Evolutionary conservation across 2,113 vertebrate genomes (phyloP).

Genomic region (Tachysurus fulvidraco): DNA sequence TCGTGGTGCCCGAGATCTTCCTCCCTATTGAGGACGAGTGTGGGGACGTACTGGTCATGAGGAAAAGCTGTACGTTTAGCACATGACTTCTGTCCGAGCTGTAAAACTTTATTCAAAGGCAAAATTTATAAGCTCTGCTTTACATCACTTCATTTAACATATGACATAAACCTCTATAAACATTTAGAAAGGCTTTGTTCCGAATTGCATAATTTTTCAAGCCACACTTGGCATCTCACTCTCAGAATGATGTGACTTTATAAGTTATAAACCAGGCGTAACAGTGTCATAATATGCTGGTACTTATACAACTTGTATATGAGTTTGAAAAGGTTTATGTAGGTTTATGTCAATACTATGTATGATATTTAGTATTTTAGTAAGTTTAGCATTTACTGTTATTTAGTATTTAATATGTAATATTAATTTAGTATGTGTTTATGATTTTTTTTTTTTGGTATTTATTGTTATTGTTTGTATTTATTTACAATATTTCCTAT

Average conservation of each 20-base stretch:
- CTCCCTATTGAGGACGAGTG: conserved; percentile 97
- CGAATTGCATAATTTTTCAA: neutral
- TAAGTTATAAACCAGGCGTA: neutral
- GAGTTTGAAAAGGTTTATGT: neutral
- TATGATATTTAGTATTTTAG: neutral
- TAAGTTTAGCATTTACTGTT: neutral
- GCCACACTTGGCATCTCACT: neutral
- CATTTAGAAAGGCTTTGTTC: neutral
- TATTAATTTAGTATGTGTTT: neutral
- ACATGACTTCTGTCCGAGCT: neutral
- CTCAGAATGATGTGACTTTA: neutral
- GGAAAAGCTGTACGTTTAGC: conserved; percentile 87
- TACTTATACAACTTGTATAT: neutral
- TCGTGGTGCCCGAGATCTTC: conserved; percentile 97
- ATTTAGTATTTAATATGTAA: neutral
- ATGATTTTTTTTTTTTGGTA: neutral
- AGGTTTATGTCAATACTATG: neutral
- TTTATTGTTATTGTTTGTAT: neutral
- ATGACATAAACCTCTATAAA: neutral
- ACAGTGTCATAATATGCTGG: neutral
- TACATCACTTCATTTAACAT: neutral
- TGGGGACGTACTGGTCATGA: conserved; percentile 96
- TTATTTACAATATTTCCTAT: neutral
- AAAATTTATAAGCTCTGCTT: neutral
- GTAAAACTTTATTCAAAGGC: neutral